Percentiles rank a stretch among this genome's conserved stretches.
Conservation (phyloP, 2,113 vertebrate genomes). For the Dasypus novemcinctus region DNA sequence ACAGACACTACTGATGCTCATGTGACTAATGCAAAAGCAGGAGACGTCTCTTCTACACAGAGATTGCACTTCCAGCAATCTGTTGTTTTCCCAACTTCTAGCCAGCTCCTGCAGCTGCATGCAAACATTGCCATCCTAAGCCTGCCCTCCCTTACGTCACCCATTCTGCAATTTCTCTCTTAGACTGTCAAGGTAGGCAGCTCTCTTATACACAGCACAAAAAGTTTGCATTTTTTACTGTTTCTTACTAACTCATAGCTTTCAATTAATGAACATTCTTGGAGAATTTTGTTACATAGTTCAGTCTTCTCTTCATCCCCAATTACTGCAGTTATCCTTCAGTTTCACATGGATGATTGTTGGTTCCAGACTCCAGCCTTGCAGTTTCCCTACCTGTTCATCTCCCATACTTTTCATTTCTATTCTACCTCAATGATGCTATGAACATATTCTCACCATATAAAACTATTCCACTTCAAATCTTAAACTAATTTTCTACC, state of each 20-base stretch:
- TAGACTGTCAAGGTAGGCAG: too few species aligned
- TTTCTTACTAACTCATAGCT: neutral
- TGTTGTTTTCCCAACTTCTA: neutral
- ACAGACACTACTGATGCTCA: rapidly evolving
- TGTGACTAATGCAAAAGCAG: neutral
- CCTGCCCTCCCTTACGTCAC: neutral
- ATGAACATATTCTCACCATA: neutral
- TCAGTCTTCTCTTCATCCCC: neutral
- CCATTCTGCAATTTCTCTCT: rapidly evolving
- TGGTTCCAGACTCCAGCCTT: too few species aligned
- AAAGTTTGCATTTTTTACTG: neutral
- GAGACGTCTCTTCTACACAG: neutral
- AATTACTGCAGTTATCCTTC: neutral
- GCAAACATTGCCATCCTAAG: neutral
- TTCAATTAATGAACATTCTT: neutral
- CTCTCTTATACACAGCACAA: neutral
- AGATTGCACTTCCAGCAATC: neutral
- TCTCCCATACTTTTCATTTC: neutral
- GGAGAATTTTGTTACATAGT: neutral
- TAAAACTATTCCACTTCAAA: neutral
- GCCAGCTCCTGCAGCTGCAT: neutral
- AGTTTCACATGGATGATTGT: neutral
- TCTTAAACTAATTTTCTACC: neutral
- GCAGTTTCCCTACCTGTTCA: neutral
- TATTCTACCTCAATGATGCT: neutral